phyloP scores from a whole-genome alignment of 2,797 vertebrate genomes.

The Enteromius unitaeniatus region DNA sequence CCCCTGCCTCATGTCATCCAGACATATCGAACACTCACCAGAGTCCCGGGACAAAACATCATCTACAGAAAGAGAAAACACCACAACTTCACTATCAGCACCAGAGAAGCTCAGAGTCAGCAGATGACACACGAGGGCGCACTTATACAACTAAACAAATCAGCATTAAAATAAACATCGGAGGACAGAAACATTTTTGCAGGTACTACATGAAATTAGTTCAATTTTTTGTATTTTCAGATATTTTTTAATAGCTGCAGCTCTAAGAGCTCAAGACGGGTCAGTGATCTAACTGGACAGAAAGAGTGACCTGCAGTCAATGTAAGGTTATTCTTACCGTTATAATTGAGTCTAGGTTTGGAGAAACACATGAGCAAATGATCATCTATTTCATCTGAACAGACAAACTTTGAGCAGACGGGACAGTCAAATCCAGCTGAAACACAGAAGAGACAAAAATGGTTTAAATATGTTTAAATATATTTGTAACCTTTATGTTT shows the following conservation, averaged over 20 bases:
- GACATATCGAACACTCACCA: slow-evolving; percentile 97
- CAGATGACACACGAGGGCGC: neutral
- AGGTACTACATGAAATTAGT: neutral
- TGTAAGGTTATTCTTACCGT: slow-evolving; percentile 83
- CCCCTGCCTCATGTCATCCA: slow-evolving; percentile 94
- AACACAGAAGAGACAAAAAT: slow-evolving; percentile 34
- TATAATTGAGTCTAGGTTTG: slow-evolving; percentile 94
- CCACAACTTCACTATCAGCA: neutral
- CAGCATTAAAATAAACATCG: neutral
- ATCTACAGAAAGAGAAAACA: slow-evolving; percentile 77
- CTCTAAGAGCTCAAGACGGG: neutral
- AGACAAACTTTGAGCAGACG: slow-evolving; percentile 95
- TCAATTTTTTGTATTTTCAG: neutral
- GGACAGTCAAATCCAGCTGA: slow-evolving; percentile 94
- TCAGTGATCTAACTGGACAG: neutral
- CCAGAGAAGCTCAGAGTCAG: neutral
- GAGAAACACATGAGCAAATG: slow-evolving; percentile 98
- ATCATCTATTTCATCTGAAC: slow-evolving; percentile 93
- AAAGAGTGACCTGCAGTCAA: neutral
- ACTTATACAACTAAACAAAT: neutral
- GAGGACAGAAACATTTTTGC: neutral
- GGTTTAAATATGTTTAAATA: too few relatives aligned
- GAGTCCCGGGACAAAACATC: slow-evolving; percentile 95
- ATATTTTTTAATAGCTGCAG: neutral
- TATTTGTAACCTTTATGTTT: neutral